These are phyloP conservation scores for Lethenteron reissneri DNA, from an alignment of 2,113 vertebrate genomes.

Conservation along the genomic window DNA sequence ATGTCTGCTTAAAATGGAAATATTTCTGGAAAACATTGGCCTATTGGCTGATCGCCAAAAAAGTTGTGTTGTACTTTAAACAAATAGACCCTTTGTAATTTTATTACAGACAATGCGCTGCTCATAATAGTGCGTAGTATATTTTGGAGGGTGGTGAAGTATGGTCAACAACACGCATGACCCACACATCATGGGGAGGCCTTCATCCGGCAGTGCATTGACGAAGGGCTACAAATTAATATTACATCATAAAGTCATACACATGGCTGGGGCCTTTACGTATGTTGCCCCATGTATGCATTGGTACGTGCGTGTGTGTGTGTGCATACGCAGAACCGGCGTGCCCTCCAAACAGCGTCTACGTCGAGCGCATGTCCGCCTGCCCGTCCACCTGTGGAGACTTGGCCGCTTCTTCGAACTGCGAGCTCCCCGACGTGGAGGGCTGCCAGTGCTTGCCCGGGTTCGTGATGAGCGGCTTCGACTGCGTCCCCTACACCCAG, in stretches of 20 bases:
- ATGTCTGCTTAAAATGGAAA: not conserved
- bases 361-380: conserved; percentile 18
- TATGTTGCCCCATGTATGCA: not conserved
- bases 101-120: not conserved
- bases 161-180: too few relatives aligned
- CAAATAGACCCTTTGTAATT: not conserved
- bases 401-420: conserved; percentile 20
- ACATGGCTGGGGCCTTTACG: too few relatives aligned
- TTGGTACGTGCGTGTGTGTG: not conserved
- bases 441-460: conserved; percentile 26
- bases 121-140: not conserved
- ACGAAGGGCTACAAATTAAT: too few relatives aligned
- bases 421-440: conserved; percentile 17
- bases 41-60: too few relatives aligned
- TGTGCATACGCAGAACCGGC: conserved; percentile 10
- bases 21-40: too few relatives aligned
- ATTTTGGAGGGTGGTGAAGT: not conserved
- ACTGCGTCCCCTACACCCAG: conserved; percentile 22
- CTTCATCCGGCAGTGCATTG: too few relatives aligned
- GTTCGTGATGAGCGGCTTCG: conserved; percentile 19
- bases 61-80: too few relatives aligned
- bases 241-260: too few relatives aligned
- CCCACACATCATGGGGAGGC: too few relatives aligned
- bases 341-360: conserved; percentile 21
- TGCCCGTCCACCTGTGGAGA: conserved; percentile 22